Evolutionary conservation across 2,113 vertebrate species (phyloP), one percentile per base, ranked within the genome.

Genomic region (Pollimyrus isidori): DNA sequence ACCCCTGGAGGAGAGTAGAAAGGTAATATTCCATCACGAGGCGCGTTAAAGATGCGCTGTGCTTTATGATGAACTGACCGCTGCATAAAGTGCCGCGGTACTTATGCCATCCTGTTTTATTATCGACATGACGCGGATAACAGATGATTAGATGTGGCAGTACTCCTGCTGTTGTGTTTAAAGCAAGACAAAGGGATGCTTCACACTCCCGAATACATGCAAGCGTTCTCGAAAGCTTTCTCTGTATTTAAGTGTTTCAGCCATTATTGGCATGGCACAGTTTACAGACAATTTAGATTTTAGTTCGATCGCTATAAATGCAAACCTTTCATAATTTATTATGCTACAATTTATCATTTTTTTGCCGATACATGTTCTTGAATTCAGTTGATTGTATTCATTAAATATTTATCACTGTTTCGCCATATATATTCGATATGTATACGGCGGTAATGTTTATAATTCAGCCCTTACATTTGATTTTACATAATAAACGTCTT

Each of bases 21-120:
- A 89, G 88, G 88, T 89, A 53, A 84, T 50, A 49, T 21, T 88
- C 45, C 11, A 42, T 52, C 26, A 30, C 30, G 45, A 58, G 86
- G 17, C 30, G 3, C 52, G 15, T 21, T 62, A 21, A 87, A 87
- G 45, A 49, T 52, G 15, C n/a, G 23, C 5, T 58, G 17, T n/a
- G 39, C 53, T 45, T 56, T 42, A 65, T 21, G 87, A 10, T 7
- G 53, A 23, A 62, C 15, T 42, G 15, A 15, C 49, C 13, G 17
- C 9, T 87, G 48, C 50, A 19, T 35, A 23, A 84, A 84, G 11
- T 48, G 23, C 45, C 4, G 82, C 48, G 45, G 42, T 26, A 21
- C 82, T 84, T 7, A 10, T 83, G 5, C 19, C 39, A 11, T 26
- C 42, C 82, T 39, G 1, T 84, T 84, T 84, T 76, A 73, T 50